A percentile compares a stretch with the other conserved stretches of the same genome.
Evolutionary conservation across 1,140 invertebrate species (phyloP).

Genomic region (Eubasilissa regina): DNA sequence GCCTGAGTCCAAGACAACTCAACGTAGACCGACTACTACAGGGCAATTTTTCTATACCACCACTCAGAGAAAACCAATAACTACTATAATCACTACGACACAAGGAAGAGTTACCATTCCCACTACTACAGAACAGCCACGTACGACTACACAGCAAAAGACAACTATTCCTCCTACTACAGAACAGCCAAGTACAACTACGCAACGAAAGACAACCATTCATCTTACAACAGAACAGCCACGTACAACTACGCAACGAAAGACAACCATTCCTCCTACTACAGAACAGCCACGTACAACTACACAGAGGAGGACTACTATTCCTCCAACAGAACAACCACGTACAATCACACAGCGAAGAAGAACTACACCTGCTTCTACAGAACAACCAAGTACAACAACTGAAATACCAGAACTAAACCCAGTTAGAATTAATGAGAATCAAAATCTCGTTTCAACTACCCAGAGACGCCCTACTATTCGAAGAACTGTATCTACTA

Average conservation of each 20-base stretch:
- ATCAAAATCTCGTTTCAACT: slow-evolving; percentile 21
- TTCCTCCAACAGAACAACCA: slow-evolving; percentile 49
- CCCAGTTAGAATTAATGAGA: not conserved
- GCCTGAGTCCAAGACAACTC: slow-evolving; percentile 56
- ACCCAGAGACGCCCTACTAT: slow-evolving; percentile 47
- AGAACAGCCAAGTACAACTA: slow-evolving; percentile 56
- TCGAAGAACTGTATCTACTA: slow-evolving; percentile 45
- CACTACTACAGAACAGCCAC: slow-evolving; percentile 62
- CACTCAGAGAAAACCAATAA: too few species aligned
- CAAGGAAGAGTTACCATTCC: slow-evolving; percentile 65
- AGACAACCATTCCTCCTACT: slow-evolving; percentile 66
- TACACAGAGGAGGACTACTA: slow-evolving; percentile 57
- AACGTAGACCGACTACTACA: slow-evolving; percentile 57
- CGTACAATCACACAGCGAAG: slow-evolving; percentile 48
- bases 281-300: slow-evolving; percentile 58
- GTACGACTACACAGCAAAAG: slow-evolving; percentile 56
- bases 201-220: slow-evolving; percentile 64
- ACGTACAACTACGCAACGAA: slow-evolving; percentile 58
- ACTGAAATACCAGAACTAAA: too few species aligned
- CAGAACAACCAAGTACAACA: slow-evolving; percentile 50
- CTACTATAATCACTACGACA: slow-evolving; percentile 32
- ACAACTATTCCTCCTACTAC: slow-evolving; percentile 50
- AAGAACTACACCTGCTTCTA: slow-evolving; percentile 62
- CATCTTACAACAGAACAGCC: slow-evolving; percentile 63
- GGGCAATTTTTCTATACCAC: not conserved